Conservation (phyloP, 2,113 vertebrate genomes). For the Ondatra zibethicus region DNA sequence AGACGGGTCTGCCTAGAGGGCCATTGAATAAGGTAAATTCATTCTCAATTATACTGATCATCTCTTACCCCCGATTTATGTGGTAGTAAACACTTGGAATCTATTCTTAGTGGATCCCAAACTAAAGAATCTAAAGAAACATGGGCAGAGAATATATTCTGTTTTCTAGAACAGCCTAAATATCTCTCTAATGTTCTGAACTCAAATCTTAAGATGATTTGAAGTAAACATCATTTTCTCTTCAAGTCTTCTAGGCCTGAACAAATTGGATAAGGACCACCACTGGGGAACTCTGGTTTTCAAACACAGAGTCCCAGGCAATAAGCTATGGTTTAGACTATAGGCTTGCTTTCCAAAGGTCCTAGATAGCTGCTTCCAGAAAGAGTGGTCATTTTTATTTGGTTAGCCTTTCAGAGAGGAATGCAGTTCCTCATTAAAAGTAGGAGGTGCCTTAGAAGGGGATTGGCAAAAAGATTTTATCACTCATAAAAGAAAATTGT, state of each 20-base stretch:
- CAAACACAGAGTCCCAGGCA: neutral
- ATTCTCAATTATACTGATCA: constrained; percentile 18
- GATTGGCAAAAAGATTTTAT: constrained; percentile 59
- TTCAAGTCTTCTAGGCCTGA: neutral
- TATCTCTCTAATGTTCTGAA: neutral
- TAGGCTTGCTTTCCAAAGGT: neutral
- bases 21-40: constrained; percentile 37
- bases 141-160: neutral
- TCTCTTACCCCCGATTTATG: constrained; percentile 1
- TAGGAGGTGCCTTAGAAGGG: neutral
- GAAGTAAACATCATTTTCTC: neutral
- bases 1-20: neutral
- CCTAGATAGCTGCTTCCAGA: neutral
- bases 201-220: neutral
- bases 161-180: neutral
- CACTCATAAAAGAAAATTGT: constrained; percentile 40
- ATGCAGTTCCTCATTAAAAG: constrained; percentile 52
- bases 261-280: neutral
- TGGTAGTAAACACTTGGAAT: neutral
- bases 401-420: constrained; percentile 28
- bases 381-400: constrained; percentile 29
- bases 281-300: neutral
- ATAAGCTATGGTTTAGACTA: neutral
- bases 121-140: constrained; percentile 1
- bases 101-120: neutral